Base-by-base conservation (phyloP, 30 jellyfish, hydroid and myxozoan species). In the Aurelia sp. region DNA sequence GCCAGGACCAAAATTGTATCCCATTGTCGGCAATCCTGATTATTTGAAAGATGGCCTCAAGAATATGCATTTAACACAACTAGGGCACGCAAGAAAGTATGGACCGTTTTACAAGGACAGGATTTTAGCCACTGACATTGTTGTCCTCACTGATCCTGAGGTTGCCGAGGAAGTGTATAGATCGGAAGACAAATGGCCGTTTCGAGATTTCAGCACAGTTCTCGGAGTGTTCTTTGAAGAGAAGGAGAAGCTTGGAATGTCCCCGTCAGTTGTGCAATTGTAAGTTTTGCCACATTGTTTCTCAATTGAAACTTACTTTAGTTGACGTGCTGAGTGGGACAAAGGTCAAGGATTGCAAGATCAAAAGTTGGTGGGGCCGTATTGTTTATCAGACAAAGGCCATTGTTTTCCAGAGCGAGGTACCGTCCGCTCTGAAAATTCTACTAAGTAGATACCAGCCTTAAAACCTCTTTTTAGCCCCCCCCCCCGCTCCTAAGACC, bases 181-280 rank as follows among this genome's bases (percentile, higher is more conserved):
- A 59, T 65, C 74, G 3, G 92, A 83, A n/a, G 86, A 79, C 57
- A 83, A 83, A 62, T 33, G 44, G 33, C 92, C 92, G 10, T 23
- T 33, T 20, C 53, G 91, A 35, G 91, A 81, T 37, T 59, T 59
- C 60, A 10, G 52, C 15, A 18, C 31, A 13, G 76, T 23, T 6
- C 31, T 76, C 4, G n/a, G 77, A 13, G 77, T 16, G 65, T 76
- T 22, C 77, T 57, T 76, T 12, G 73, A 76, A 22, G 87, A 31
- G 48, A 58, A 48, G 1, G 47, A 27, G 19, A 30, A 59, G 18
- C 52, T 57, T 13, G 66, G 71, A 16, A 57, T 55, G 17, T 47
- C 66, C 4, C 30, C 51, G 47, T 59, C 77, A 6, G 3, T 76
- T 10, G 18, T 62, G 10, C 70, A 76, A 11, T 4, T 19, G 87